Conservation (phyloP, 2,888 invertebrate species). For the Linyphia triangularis region DNA sequence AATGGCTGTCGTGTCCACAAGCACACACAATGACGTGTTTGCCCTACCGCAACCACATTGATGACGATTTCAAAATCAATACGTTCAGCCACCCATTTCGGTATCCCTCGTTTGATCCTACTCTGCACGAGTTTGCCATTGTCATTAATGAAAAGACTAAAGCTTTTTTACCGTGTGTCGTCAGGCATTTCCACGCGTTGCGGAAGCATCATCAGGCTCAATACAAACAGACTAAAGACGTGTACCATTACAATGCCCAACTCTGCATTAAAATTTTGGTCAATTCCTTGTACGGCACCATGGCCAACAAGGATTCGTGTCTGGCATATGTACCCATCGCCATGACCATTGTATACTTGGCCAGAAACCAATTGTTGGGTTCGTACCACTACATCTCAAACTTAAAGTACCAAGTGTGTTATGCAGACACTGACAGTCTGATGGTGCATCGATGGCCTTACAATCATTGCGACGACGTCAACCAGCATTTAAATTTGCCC, state of each 20-base stretch:
- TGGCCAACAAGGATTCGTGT: constrained; percentile 37
- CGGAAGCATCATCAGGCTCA: constrained; percentile 21
- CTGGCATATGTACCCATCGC: constrained; percentile 8
- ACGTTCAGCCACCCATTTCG: not conserved
- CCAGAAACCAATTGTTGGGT: constrained; percentile 29
- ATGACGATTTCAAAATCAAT: not conserved
- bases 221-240: not conserved
- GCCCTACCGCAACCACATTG: constrained; percentile 15
- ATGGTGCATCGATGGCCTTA: constrained; percentile 31
- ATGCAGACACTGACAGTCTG: constrained; percentile 60
- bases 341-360: constrained; percentile 25
- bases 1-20: not conserved
- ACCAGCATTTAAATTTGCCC: constrained; percentile 3
- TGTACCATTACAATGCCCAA: constrained; percentile 50
- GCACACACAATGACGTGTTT: not conserved
- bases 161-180: constrained; percentile 27
- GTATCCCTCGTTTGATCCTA: not conserved
- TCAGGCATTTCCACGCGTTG: not conserved
- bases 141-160: not conserved
- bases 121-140: constrained; percentile 12
- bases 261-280: constrained; percentile 44
- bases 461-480: constrained; percentile 28
- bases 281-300: constrained; percentile 50
- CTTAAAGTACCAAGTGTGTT: constrained; percentile 7
- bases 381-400: constrained; percentile 23